These are phyloP conservation scores for Artemia franciscana DNA, from an alignment of 1,140 invertebrate genomes.

Conservation along the genomic window DNA sequence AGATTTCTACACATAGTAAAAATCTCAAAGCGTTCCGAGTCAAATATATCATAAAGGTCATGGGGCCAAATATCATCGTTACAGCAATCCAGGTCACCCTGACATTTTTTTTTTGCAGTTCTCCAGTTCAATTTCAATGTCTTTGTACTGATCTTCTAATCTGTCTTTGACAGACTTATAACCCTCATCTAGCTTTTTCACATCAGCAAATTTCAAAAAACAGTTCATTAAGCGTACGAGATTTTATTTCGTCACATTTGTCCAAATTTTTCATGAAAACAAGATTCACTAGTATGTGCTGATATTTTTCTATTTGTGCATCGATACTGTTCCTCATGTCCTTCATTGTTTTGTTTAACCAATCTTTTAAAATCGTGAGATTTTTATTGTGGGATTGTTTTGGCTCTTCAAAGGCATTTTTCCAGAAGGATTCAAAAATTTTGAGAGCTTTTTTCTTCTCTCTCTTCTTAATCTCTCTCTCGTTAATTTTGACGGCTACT, in stretches of 20 bases:
- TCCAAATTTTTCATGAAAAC: neutral
- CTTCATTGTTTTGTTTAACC: neutral
- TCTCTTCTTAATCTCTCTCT: conserved; percentile 79
- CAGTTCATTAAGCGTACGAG: neutral
- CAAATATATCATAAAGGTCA: too few relatives aligned
- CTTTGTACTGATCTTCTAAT: neutral
- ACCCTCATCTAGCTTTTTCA: neutral
- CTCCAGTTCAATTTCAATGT: neutral
- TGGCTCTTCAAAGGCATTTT: neutral
- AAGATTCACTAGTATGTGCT: neutral
- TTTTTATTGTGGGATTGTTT: neutral
- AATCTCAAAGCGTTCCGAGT: too few relatives aligned
- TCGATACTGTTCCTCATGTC: neutral
- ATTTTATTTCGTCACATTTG: neutral
- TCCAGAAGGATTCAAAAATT: conserved; percentile 14
- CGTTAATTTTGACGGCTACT: too few relatives aligned
- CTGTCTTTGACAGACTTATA: neutral
- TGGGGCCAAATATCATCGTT: too few relatives aligned
- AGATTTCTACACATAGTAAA: too few relatives aligned
- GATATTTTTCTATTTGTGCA: neutral
- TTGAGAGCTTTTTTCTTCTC: conserved; percentile 73
- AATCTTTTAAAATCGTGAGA: neutral
- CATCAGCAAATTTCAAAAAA: neutral
- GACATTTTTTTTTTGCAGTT: neutral
- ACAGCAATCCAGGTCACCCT: neutral